Evolutionary conservation across 2,797 vertebrate genomes (phyloP), one percentile per base, ranked within the genome.

Genomic region (Labeo calbasu): DNA sequence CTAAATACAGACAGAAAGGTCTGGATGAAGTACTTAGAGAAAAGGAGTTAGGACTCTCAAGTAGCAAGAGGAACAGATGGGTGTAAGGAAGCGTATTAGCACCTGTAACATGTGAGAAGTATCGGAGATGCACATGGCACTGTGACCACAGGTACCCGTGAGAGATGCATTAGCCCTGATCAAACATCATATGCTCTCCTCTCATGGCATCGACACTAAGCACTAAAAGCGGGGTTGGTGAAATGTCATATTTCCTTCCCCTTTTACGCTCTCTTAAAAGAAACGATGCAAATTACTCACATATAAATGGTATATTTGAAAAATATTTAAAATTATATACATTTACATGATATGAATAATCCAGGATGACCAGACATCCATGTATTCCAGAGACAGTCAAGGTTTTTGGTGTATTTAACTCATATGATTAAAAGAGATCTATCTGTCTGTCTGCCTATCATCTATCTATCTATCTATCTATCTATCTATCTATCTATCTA

Each of bases 91-190:
- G 79, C 80, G 72, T 82, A 82, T 87, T 82, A 78, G 63, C 85
- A 89, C 84, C 84, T 86, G 84, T 71, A 84, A 81, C 70, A 78
- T 81, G 84, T 84, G 77, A 85, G 43, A 81, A 86, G 81, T 57
- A 79, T 50, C 25, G 68, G 51, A 84, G 53, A 81, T 83, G 82
- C 77, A 77, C 83, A 55, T 87, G 79, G 61, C 53, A 79, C 77
- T 79, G 81, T 51, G 78, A 84, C 79, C 85, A 78, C 59, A 84
- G 77, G 68, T 79, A 83, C 40, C 85, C 50, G 63, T 70, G 72
- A 79, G 68, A 46, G 72, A 69, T 48, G 75, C 68, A 79, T 81
- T 84, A 82, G 65, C 65, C 57, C 63, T 73, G 65, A 82, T 75
- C 73, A 81, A 70, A 85, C 63, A 83, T 65, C 43, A n/a, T 28